Conservation (phyloP, 2,113 vertebrate genomes). For the Tupaia tana region DNA sequence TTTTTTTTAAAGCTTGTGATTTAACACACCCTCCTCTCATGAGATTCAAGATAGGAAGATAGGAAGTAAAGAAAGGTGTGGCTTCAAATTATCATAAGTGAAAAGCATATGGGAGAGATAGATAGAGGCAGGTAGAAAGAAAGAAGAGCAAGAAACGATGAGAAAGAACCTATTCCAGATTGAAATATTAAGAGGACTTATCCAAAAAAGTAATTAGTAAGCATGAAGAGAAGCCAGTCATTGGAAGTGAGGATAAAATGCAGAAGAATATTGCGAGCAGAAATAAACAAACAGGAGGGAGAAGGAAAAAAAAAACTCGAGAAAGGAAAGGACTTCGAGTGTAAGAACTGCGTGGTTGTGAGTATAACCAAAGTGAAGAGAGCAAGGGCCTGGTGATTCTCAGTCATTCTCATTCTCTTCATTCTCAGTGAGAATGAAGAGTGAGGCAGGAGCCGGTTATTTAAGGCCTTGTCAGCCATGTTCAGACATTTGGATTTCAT, state of each 20-base stretch:
- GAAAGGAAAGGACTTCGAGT: background rate
- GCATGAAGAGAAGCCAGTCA: background rate
- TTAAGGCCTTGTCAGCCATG: background rate
- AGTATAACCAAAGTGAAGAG: background rate
- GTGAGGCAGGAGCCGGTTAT: background rate
- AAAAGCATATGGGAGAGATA: background rate
- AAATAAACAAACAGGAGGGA: background rate
- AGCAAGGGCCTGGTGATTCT: background rate
- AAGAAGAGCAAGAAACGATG: background rate
- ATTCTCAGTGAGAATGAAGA: background rate
- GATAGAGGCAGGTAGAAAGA: background rate
- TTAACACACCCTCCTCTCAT: background rate
- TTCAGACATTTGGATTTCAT: slow-evolving; percentile 1
- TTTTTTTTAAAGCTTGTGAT: background rate
- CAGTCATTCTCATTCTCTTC: too few relatives aligned
- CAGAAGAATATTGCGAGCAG: accelerated
- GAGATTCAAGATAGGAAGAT: slow-evolving; percentile 9
- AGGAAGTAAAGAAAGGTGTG: background rate
- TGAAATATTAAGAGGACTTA: background rate
- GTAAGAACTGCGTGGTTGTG: accelerated
- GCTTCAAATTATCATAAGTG: background rate
- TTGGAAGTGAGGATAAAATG: background rate
- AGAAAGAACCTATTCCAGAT: background rate
- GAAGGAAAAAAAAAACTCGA: background rate
- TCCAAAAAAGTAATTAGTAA: background rate